phyloP scores from a whole-genome alignment of 2,888 invertebrate genomes.

The Melangyna quadrimaculata region DNA sequence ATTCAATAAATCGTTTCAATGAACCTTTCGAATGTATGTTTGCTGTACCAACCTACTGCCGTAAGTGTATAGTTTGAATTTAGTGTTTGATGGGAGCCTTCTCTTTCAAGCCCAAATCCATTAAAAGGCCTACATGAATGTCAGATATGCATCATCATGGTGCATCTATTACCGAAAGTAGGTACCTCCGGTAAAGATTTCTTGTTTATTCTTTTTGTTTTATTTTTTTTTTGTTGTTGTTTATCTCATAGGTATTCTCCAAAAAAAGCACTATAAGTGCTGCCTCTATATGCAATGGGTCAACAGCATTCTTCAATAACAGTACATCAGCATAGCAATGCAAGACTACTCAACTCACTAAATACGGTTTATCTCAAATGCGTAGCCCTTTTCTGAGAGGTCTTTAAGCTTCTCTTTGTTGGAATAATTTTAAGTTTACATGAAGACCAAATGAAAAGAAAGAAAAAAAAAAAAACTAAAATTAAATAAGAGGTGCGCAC shows the following conservation, averaged over 20 bases:
- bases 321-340: constrained; percentile 37
- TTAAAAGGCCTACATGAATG: constrained; percentile 49
- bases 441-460: constrained; percentile 23
- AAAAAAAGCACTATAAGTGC: constrained; percentile 18
- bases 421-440: constrained; percentile 55
- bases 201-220: constrained; percentile 1
- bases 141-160: constrained; percentile 57
- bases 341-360: constrained; percentile 39
- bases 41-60: constrained; percentile 18
- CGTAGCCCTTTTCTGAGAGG: constrained; percentile 57
- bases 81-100: constrained; percentile 44
- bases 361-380: constrained; percentile 56
- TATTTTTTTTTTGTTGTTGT: constrained; percentile 1
- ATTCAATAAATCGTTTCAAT: constrained; percentile 55
- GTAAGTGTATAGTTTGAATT: constrained; percentile 49
- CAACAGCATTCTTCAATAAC: constrained; percentile 32
- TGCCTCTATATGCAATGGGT: constrained; percentile 46
- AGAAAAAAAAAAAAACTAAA: constrained; percentile 25
- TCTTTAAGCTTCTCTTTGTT: constrained; percentile 41
- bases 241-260: constrained; percentile 28
- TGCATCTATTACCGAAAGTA: constrained; percentile 8
- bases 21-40: not conserved
- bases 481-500: constrained; percentile 69
- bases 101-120: constrained; percentile 28
- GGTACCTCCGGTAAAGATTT: not conserved